Evolutionary conservation across 2,888 invertebrate species (phyloP).

Genomic region (Rapana venosa): DNA sequence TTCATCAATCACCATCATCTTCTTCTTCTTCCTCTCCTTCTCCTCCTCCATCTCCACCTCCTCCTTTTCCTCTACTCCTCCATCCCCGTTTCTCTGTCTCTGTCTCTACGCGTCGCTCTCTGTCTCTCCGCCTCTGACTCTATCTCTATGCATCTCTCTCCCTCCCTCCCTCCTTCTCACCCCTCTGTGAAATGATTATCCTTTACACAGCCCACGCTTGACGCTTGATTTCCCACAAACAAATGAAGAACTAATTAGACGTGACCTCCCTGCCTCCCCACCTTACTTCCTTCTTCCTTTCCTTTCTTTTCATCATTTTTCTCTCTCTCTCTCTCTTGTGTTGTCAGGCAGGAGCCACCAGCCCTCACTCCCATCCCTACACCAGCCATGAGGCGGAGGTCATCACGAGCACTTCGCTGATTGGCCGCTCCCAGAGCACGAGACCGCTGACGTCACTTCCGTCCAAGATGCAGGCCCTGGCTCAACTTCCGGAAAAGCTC

Average conservation of each 20-base stretch:
- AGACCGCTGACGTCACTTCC: conserved; percentile 21
- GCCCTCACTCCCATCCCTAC: too few species aligned
- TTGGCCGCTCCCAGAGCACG: not conserved
- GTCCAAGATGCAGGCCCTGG: conserved; percentile 36
- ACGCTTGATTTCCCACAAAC: not conserved
- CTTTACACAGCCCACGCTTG: not conserved
- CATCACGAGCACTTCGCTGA: not conserved
- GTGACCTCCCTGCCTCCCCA: not conserved
- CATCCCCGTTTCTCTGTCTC: not conserved
- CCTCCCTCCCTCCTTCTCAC: too few species aligned
- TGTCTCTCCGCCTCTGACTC: not conserved
- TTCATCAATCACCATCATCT: not conserved
- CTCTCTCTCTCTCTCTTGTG: not conserved
- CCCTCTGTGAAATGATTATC: not conserved
- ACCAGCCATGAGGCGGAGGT: not conserved
- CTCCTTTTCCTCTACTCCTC: not conserved
- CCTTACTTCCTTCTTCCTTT: not conserved
- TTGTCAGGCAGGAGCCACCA: not conserved
- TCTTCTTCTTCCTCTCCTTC: not conserved
- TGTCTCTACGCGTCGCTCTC: not conserved
- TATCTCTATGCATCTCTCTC: not conserved
- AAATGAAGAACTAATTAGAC: not conserved
- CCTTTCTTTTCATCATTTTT: not conserved
- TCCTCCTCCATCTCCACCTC: not conserved
- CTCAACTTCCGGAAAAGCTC: conserved; percentile 39